Percentiles rank a stretch among this genome's conserved stretches.
phyloP scores from a whole-genome alignment of 2,797 vertebrate species.

The Poeciliopsis turneri region DNA sequence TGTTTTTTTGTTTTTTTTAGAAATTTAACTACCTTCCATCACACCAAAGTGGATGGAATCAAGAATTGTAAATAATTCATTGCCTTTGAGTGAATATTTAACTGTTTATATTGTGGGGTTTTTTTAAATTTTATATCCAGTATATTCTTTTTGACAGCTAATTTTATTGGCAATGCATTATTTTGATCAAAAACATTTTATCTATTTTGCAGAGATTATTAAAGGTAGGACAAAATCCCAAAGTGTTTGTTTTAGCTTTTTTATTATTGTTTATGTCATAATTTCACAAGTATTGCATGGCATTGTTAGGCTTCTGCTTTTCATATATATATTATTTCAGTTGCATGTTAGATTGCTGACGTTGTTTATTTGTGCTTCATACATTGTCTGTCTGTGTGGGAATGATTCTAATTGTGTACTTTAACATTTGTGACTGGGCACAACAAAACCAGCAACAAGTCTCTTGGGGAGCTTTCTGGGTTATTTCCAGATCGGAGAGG shows the following conservation, averaged over 20 bases:
- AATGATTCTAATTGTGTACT: not conserved
- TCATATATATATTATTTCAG: not conserved
- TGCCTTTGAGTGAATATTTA: not conserved
- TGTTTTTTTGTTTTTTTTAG: not conserved
- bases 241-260: not conserved
- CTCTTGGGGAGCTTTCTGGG: not conserved
- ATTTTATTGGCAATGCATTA: not conserved
- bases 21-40: not conserved
- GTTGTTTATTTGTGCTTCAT: slow-evolving; percentile 8
- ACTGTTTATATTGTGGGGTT: not conserved
- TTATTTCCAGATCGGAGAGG: not conserved
- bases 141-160: not conserved
- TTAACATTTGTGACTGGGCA: not conserved
- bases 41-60: not conserved
- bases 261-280: not conserved
- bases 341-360: not conserved
- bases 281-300: not conserved
- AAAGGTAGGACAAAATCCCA: slow-evolving; percentile 36
- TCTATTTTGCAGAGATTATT: slow-evolving; percentile 50
- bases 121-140: not conserved
- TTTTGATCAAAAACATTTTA: not conserved
- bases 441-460: not conserved
- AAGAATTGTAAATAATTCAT: not conserved
- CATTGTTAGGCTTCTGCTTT: not conserved
- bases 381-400: slow-evolving; percentile 7